Evolutionary conservation across 2,113 vertebrate species (phyloP).

Genomic region (Pangasianodon hypophthalmus): DNA sequence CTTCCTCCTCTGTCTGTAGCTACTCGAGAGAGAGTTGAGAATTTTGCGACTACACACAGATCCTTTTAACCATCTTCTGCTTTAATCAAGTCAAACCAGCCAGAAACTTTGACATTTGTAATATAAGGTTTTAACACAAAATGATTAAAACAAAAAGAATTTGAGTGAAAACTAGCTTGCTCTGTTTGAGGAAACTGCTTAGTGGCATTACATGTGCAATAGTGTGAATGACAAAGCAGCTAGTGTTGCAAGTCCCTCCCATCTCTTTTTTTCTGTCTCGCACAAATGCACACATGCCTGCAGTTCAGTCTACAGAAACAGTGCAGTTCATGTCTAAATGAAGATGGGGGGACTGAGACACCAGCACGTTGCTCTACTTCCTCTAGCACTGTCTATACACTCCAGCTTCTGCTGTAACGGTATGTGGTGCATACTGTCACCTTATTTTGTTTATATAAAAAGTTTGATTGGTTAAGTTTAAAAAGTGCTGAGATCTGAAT

Average conservation of each 20-base stretch:
- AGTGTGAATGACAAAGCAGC: constrained; percentile 13
- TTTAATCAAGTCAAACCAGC: neutral
- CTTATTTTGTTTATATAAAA: neutral
- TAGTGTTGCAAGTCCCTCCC: neutral
- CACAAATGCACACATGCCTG: neutral
- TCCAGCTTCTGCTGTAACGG: constrained; percentile 33
- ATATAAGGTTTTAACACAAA: neutral
- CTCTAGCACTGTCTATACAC: constrained; percentile 16
- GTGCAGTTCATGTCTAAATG: neutral
- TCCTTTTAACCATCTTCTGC: neutral
- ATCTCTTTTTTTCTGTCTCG: neutral
- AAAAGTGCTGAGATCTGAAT: neutral
- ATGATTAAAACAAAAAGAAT: neutral
- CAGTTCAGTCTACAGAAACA: neutral
- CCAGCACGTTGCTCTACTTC: constrained; percentile 38
- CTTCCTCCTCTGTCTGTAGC: neutral
- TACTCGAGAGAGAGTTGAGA: neutral
- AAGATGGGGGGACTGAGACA: neutral
- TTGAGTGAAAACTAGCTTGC: neutral
- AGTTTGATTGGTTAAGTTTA: neutral
- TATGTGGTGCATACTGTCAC: neutral
- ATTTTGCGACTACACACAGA: neutral
- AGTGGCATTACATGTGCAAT: neutral
- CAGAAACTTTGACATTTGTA: neutral
- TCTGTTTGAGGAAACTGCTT: neutral